Percentiles rank a stretch among this genome's conserved stretches.
phyloP scores from a whole-genome alignment of 2,888 invertebrate species.

The Oscheius sp. region DNA sequence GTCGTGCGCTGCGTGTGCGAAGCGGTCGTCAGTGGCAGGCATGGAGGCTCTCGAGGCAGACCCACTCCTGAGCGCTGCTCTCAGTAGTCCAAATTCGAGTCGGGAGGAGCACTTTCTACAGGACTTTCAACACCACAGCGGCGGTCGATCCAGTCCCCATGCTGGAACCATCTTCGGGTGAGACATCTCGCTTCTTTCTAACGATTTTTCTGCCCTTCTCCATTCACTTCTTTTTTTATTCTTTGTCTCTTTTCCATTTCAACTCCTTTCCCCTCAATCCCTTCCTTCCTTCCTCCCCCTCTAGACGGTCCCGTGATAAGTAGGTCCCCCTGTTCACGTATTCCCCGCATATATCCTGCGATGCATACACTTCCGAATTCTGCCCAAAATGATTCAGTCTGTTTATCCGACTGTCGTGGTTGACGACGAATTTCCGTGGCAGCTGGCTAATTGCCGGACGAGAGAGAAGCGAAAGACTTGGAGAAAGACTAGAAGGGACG shows the following conservation, averaged over 20 bases:
- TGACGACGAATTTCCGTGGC: constrained; percentile 23
- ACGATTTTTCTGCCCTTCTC: background rate
- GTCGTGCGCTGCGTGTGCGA: constrained; percentile 9
- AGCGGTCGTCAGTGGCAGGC: constrained; percentile 23
- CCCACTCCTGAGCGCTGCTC: constrained; percentile 39
- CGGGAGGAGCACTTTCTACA: constrained; percentile 29
- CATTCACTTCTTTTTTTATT: background rate
- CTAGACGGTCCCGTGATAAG: too few species aligned
- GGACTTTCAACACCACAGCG: constrained; percentile 21
- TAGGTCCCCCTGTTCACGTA: background rate
- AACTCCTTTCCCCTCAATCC: background rate
- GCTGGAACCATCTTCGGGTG: constrained; percentile 33
- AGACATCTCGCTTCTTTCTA: background rate
- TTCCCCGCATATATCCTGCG: background rate
- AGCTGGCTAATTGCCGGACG: constrained; percentile 28
- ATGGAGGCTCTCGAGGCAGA: constrained; percentile 44
- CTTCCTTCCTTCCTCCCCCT: background rate
- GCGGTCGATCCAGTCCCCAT: constrained; percentile 24
- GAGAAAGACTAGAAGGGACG: background rate
- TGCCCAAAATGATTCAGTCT: background rate
- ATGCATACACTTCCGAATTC: background rate
- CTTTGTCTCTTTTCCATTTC: background rate
- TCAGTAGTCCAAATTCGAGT: constrained; percentile 28
- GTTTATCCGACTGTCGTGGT: background rate
- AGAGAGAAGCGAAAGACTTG: background rate